Percentiles rank a stretch among this genome's conserved stretches.
These are phyloP conservation scores for Scaptomyza tumidula DNA, from an alignment of 2,888 invertebrate genomes.

Conservation along the genomic window DNA sequence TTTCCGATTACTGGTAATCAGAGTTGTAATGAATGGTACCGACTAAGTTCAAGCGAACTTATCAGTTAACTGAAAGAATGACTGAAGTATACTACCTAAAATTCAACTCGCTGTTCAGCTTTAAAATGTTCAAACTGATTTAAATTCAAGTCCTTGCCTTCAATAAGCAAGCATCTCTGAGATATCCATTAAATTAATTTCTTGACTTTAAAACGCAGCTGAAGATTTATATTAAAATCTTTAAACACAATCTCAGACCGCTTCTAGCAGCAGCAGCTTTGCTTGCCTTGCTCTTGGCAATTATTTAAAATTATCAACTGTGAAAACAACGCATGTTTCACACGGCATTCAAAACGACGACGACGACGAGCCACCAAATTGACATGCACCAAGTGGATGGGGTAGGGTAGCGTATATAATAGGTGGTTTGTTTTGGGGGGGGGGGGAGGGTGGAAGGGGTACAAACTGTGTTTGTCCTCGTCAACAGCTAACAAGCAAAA, in stretches of 20 bases:
- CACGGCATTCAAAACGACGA: conserved; percentile 50
- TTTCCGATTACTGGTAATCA: too few species aligned
- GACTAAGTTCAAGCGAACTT: too few species aligned
- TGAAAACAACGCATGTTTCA: conserved; percentile 59
- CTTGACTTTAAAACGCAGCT: not conserved
- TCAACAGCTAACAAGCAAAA: conserved; percentile 57
- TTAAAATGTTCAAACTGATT: not conserved
- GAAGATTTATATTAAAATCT: conserved; percentile 18
- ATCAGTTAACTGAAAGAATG: too few species aligned
- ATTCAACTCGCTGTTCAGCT: too few species aligned
- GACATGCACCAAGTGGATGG: conserved; percentile 28
- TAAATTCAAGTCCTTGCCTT: not conserved
- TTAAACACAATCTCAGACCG: too few species aligned
- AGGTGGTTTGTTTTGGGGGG: too few species aligned
- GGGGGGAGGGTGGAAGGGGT: not conserved
- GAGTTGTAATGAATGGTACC: too few species aligned
- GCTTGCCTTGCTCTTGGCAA: conserved; percentile 37
- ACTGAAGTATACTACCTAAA: too few species aligned
- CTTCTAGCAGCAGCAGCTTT: not conserved
- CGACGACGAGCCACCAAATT: conserved; percentile 39
- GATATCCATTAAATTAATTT: not conserved
- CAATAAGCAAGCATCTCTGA: not conserved
- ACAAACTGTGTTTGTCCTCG: conserved; percentile 53
- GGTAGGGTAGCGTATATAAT: not conserved
- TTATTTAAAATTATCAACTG: conserved; percentile 70